Evolutionary conservation across 2,888 invertebrate species (phyloP).

Genomic region (Torymus aiolomorphi): DNA sequence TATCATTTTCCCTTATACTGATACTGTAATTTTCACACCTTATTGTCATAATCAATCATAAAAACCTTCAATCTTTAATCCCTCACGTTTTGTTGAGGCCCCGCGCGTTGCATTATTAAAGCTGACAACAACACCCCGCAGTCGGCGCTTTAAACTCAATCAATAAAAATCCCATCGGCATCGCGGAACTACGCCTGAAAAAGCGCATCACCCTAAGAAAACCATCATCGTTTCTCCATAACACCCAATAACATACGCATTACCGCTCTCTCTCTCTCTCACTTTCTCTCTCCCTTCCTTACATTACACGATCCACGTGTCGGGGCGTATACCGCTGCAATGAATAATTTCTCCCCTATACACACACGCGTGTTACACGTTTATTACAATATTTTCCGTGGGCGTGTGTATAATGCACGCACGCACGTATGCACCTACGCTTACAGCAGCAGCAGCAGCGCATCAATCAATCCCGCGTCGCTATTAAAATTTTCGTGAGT

Average conservation of each 20-base stretch:
- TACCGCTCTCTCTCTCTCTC: not conserved
- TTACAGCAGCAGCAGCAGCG: constrained; percentile 9
- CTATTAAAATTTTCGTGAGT: constrained; percentile 49
- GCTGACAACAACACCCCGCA: no score
- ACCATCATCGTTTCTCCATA: not conserved
- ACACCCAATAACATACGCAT: constrained; percentile 4
- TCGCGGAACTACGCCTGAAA: not conserved
- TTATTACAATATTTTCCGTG: constrained; percentile 29
- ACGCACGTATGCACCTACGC: no score
- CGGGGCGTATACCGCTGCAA: no score
- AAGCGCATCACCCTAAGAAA: not conserved
- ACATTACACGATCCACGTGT: no score
- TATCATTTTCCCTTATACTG: no score
- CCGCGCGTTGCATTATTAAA: no score
- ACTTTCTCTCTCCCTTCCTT: not conserved
- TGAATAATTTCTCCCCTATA: not conserved
- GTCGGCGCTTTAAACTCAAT: no score
- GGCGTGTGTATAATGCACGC: constrained; percentile 20
- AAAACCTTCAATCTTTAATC: no score
- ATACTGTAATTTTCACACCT: no score
- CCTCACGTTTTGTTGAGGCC: no score
- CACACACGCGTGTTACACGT: constrained; percentile 13
- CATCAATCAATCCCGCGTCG: constrained; percentile 53
- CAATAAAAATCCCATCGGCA: no score
- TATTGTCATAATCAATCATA: no score